A percentile compares a stretch with the other conserved stretches of the same genome.
Conservation (phyloP, 2,797 vertebrate species). For the Myotis planiceps region DNA sequence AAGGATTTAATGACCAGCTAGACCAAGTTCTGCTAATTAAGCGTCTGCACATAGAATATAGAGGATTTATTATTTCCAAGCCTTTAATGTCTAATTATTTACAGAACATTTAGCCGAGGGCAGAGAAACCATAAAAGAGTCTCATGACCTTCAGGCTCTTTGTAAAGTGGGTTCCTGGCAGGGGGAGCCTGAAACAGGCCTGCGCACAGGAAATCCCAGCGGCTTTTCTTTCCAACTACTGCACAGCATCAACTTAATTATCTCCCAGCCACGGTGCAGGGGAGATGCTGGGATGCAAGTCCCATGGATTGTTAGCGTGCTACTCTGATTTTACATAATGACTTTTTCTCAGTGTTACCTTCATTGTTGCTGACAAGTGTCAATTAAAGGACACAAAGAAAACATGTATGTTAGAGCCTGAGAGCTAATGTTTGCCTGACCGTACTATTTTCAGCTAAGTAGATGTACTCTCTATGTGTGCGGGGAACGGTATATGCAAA, state of each 20-base stretch:
- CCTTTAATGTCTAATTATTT: conserved; percentile 67
- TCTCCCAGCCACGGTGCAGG: neutral
- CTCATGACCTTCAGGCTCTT: conserved; percentile 38
- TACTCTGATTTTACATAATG: neutral
- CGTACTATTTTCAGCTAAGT: neutral
- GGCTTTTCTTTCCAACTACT: neutral
- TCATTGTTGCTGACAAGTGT: neutral
- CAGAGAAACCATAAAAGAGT: neutral
- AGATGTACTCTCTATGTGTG: fast-evolving
- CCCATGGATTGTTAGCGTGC: neutral
- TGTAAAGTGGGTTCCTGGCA: neutral
- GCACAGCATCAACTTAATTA: neutral
- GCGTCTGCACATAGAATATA: neutral
- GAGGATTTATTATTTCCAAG: neutral
- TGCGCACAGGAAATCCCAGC: neutral
- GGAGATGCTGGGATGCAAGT: neutral
- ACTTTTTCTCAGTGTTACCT: neutral
- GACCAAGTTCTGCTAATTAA: conserved; percentile 48
- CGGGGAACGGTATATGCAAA: fast-evolving
- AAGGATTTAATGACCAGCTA: conserved; percentile 18
- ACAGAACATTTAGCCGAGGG: conserved; percentile 49
- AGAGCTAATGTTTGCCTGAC: neutral
- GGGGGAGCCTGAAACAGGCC: neutral
- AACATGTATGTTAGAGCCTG: neutral
- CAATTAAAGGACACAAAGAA: neutral